Evolutionary conservation across 2,797 vertebrate species (phyloP).

Genomic region (Pipistrellus pipistrellus): DNA sequence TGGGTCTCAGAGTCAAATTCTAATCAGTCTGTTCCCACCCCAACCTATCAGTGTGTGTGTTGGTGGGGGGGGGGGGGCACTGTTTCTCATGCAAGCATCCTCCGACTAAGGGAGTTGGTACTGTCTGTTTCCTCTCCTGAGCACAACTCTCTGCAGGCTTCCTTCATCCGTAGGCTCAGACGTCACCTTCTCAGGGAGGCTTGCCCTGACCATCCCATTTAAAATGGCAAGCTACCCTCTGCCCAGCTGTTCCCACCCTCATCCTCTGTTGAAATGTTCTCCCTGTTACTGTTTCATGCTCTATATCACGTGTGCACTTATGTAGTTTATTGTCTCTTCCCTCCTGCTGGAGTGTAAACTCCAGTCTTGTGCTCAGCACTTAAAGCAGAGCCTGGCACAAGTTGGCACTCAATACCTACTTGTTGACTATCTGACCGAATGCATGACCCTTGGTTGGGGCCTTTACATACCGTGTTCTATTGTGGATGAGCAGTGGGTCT

Average conservation of each 20-base stretch:
- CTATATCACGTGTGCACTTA: rapidly evolving
- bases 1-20: too few relatives aligned
- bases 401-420: rapidly evolving
- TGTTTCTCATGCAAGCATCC: neutral
- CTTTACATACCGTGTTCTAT: rapidly evolving
- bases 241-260: too few relatives aligned
- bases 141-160: neutral
- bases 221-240: neutral
- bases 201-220: neutral
- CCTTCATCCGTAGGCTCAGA: neutral
- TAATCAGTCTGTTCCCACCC: neutral
- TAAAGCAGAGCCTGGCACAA: too few relatives aligned
- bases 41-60: too few relatives aligned
- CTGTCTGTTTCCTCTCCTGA: neutral
- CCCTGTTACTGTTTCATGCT: neutral
- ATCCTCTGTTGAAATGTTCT: neutral
- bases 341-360: neutral
- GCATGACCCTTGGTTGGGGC: neutral
- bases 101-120: neutral
- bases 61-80: too few relatives aligned
- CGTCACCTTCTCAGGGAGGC: neutral
- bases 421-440: too few relatives aligned
- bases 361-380: neutral
- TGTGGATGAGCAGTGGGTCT: neutral
- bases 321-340: neutral